Conservation (phyloP, 2,113 vertebrate genomes). For the Megatriorchis doriae region DNA sequence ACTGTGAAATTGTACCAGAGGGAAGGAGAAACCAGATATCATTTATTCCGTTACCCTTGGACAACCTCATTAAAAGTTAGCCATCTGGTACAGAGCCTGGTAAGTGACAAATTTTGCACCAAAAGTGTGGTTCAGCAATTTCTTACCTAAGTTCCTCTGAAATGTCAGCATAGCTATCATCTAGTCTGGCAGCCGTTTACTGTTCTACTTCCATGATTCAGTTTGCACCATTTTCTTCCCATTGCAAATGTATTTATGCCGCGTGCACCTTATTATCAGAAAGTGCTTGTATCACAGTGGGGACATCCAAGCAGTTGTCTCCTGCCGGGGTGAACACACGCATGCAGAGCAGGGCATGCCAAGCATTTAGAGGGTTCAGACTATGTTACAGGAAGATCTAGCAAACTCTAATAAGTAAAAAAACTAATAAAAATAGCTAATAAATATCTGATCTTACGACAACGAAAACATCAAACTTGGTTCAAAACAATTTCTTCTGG, state of each 20-base stretch:
- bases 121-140: background rate
- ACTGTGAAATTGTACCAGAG: background rate
- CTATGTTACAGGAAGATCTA: background rate
- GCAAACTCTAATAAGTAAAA: background rate
- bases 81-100: background rate
- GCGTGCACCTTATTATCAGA: background rate
- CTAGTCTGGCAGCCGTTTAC: background rate
- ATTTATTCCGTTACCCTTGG: background rate
- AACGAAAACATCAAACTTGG: background rate
- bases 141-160: background rate
- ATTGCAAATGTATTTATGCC: background rate
- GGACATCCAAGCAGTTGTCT: background rate
- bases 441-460: background rate
- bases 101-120: background rate
- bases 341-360: background rate
- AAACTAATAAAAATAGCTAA: background rate
- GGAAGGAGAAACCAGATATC: background rate
- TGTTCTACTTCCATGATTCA: background rate
- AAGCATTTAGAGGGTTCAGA: background rate
- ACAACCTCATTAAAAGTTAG: background rate
- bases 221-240: background rate
- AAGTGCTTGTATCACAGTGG: background rate
- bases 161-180: background rate
- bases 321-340: accelerated
- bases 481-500: background rate